A percentile compares a stretch with the other conserved stretches of the same genome.
These are phyloP conservation scores for Pseudochaenichthys georgianus DNA, from an alignment of 2,797 vertebrate species.

Conservation along the genomic window DNA sequence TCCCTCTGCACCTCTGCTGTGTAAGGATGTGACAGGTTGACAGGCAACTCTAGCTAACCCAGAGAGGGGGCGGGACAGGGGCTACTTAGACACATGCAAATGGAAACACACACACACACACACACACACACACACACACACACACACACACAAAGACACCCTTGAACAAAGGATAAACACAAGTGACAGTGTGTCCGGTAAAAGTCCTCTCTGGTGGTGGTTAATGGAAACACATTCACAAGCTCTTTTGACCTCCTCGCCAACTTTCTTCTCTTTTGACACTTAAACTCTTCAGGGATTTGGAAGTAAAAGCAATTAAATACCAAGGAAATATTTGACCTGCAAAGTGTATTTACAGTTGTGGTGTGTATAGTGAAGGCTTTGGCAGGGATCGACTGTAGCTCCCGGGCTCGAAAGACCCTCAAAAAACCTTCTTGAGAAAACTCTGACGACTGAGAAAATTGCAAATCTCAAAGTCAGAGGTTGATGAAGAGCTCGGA, in stretches of 20 bases:
- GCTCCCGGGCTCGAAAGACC: not conserved
- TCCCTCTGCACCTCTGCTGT: constrained; percentile 10
- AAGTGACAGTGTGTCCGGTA: constrained; percentile 45
- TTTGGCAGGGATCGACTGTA: not conserved
- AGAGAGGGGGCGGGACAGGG: not conserved
- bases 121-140: not conserved
- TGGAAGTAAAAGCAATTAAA: constrained; percentile 17
- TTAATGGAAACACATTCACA: constrained; percentile 10
- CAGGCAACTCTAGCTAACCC: constrained; percentile 37
- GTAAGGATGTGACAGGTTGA: constrained; percentile 52
- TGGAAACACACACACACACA: not conserved
- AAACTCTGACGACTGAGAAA: constrained; percentile 3
- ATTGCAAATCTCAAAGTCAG: constrained; percentile 9
- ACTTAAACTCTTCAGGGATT: too few relatives aligned
- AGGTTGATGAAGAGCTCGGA: constrained; percentile 1
- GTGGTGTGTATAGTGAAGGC: not conserved
- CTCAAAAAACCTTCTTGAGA: not conserved
- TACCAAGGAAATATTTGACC: not conserved
- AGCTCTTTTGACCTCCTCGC: not conserved
- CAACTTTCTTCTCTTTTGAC: not conserved
- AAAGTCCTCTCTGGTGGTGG: constrained; percentile 27
- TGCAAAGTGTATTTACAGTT: not conserved
- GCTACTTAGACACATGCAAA: not conserved
- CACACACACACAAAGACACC: constrained; percentile 15
- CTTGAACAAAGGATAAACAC: constrained; percentile 52